Evolutionary conservation across 2,888 invertebrate species (phyloP).

Genomic region (Aphidius colemani): DNA sequence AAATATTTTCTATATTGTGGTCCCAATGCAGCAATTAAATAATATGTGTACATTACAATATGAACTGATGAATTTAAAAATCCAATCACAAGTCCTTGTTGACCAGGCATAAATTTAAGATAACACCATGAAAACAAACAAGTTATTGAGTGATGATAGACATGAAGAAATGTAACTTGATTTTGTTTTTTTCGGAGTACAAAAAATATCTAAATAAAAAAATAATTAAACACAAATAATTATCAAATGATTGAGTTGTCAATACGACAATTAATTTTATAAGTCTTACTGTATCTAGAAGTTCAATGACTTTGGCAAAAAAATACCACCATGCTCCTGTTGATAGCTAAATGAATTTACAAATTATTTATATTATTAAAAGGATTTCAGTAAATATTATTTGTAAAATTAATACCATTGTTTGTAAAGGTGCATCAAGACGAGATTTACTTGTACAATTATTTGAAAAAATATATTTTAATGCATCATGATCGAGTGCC

Average conservation of each 20-base stretch:
- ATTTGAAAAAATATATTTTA: constrained; percentile 27
- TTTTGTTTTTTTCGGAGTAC: constrained; percentile 65
- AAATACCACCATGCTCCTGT: constrained; percentile 63
- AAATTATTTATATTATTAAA: constrained; percentile 11
- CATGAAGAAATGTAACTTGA: constrained; percentile 66
- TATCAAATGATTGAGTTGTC: background rate
- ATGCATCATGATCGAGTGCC: constrained; percentile 30
- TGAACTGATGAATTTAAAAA: constrained; percentile 78
- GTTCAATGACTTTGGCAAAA: constrained; percentile 66
- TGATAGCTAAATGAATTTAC: constrained; percentile 14
- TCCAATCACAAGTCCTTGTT: constrained; percentile 73
- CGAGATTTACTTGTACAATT: constrained; percentile 25
- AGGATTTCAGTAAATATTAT: constrained; percentile 4
- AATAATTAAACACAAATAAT: background rate
- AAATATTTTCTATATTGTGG: constrained; percentile 75
- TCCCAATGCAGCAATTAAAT: constrained; percentile 76
- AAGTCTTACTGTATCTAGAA: constrained; percentile 64
- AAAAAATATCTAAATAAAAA: constrained; percentile 61
- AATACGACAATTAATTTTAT: background rate
- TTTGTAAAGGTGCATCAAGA: constrained; percentile 35
- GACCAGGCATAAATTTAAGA: constrained; percentile 65
- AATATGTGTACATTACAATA: constrained; percentile 82
- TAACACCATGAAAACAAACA: constrained; percentile 60
- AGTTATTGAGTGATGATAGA: constrained; percentile 65
- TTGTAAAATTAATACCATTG: constrained; percentile 34